phyloP scores from a whole-genome alignment of 2,888 invertebrate species.

The Acleris literana region DNA sequence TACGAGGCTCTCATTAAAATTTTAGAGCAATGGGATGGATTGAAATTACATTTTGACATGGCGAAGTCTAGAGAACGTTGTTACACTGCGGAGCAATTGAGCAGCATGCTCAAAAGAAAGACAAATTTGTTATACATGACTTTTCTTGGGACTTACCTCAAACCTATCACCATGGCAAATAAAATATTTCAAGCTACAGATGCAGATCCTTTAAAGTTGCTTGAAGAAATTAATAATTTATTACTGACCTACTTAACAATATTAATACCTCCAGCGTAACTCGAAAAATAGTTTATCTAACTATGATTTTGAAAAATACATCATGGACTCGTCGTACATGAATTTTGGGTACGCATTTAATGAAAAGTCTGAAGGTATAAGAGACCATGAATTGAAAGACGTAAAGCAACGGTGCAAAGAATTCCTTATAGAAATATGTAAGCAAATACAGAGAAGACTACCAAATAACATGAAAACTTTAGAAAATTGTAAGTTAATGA shows the following conservation, averaged over 20 bases:
- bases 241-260: background rate
- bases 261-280: background rate
- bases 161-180: conserved; percentile 34
- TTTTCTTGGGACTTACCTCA: conserved; percentile 33
- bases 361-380: too few species aligned
- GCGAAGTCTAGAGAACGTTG: background rate
- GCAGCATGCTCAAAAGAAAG: background rate
- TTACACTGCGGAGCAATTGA: background rate
- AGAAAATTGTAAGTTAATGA: too few species aligned
- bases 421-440: too few species aligned
- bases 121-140: conserved; percentile 10
- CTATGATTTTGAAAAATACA: background rate
- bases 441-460: too few species aligned
- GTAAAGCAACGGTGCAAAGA: too few species aligned
- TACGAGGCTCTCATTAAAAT: background rate
- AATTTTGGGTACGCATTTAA: too few species aligned
- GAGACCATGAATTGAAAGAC: too few species aligned
- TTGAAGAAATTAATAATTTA: background rate
- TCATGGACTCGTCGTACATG: background rate
- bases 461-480: too few species aligned
- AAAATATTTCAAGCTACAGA: conserved; percentile 31
- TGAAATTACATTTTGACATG: conserved; percentile 1
- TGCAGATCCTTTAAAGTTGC: conserved; percentile 21
- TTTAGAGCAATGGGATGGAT: conserved; percentile 3
- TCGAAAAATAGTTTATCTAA: background rate